Evolutionary conservation across 2,113 vertebrate species (phyloP), one percentile per base, ranked within the genome.

Genomic region (Pluvianellus socialis): DNA sequence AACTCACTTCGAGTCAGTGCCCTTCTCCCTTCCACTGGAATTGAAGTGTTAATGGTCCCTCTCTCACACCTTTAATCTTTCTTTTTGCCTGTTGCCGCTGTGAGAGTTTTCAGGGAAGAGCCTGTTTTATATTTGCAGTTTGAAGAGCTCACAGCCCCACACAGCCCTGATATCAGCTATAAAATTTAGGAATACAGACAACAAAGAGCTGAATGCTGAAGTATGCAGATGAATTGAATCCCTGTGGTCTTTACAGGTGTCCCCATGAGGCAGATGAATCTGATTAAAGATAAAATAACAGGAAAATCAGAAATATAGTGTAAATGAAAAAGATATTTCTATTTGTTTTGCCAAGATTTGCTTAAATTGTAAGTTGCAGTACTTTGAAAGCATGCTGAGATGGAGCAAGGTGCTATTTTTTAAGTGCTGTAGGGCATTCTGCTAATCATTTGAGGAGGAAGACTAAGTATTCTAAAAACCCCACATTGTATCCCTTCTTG

Each of bases 361-460:
- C 47, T 88, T 80, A 65, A 90, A 90, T 45, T 59, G n/a, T 73
- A 76, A 85, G 33, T 62, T 90, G 63, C 42, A 74, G 49, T 61
- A 47, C 68, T 94, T 75, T 90, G 81, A 89, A 95, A 93, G 58
- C 68, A 49, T 4, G 13, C 24, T 95, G 95, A 87, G 59, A 95
- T 79, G 65, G 55, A 94, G 56, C 44, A 85, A 94, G 66, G 44
- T 89, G 59, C 13, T 96, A 18, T 67, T 92, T 87, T 95, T 58
- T 22, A 86, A 90, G 38, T 53, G 93, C 94, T 87, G 38, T 67
- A 93, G 87, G 94, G 89, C 89, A 93, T 83, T 93, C 62, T 96
- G 96, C 66, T 63, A 95, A 72, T 95, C 76, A 76, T 86, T 90
- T 91, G 59, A 92, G 81, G 68, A 97, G 79, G 94, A 96, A 92